phyloP scores from a whole-genome alignment of 2,113 vertebrate species.

The Conger conger region DNA sequence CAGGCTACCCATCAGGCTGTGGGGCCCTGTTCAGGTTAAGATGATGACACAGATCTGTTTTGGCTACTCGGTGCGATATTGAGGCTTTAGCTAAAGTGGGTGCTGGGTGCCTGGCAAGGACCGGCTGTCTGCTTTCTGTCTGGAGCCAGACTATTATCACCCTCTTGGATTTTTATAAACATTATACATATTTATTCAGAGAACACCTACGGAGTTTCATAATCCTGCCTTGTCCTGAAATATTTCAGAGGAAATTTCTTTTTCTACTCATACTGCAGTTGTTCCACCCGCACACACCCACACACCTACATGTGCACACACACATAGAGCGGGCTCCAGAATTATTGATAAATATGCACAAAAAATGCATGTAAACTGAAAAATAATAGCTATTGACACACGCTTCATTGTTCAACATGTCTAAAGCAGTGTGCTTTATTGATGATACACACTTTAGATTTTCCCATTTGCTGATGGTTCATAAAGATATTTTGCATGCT shows the following conservation, averaged over 20 bases:
- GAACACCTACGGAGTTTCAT: not conserved
- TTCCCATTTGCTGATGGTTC: too few relatives aligned
- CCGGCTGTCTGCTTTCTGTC: not conserved
- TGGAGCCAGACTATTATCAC: not conserved
- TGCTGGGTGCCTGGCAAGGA: not conserved
- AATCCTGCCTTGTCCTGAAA: not conserved
- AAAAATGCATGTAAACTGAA: too few relatives aligned
- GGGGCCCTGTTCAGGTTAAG: conserved; percentile 10
- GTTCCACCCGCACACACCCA: not conserved
- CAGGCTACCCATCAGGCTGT: conserved; percentile 27
- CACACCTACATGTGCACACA: not conserved
- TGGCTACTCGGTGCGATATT: not conserved
- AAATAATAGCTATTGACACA: too few relatives aligned
- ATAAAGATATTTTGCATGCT: too few relatives aligned
- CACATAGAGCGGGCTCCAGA: too few relatives aligned
- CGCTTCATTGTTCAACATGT: too few relatives aligned
- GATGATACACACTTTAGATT: too few relatives aligned
- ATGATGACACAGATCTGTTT: not conserved
- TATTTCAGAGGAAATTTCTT: not conserved
- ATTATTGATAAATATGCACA: too few relatives aligned
- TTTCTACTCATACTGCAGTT: too few relatives aligned
- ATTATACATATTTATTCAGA: not conserved
- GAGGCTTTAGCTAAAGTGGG: not conserved
- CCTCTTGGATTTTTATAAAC: not conserved
- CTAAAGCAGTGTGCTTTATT: too few relatives aligned